phyloP scores from a whole-genome alignment of 2,113 vertebrate genomes.

The Antechinus stuartii region DNA sequence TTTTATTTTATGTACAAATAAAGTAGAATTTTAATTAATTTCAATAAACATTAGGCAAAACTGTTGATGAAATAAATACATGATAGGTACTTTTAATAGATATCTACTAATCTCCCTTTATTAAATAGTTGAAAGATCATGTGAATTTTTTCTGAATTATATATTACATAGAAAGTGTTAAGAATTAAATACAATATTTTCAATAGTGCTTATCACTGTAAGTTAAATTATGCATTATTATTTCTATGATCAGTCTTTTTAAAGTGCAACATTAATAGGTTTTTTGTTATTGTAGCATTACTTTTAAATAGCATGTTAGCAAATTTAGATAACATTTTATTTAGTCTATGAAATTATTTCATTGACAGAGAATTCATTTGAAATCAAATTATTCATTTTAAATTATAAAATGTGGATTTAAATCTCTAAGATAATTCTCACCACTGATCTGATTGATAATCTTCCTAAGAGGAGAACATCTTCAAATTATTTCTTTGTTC shows the following conservation, averaged over 20 bases:
- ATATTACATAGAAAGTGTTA: neutral
- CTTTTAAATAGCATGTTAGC: neutral
- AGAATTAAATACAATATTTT: neutral
- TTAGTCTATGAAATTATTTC: neutral
- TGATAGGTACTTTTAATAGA: neutral
- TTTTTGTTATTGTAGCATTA: neutral
- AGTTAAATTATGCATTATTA: neutral
- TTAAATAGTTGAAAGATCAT: neutral
- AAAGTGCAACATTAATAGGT: neutral
- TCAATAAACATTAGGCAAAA: neutral
- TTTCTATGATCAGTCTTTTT: neutral
- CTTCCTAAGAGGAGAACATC: accelerated
- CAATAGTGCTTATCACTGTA: neutral
- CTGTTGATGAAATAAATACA: neutral
- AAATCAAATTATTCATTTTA: neutral
- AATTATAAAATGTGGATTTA: neutral
- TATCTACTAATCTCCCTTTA: neutral
- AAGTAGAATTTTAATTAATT: neutral
- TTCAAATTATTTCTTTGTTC: neutral
- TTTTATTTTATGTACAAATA: neutral
- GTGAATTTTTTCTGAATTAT: neutral
- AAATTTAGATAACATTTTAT: neutral
- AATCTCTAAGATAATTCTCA: neutral
- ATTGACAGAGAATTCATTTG: neutral
- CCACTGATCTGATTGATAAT: accelerated